Conservation (phyloP, 2,888 invertebrate species). For the Macrosiphum euphorbiae region DNA sequence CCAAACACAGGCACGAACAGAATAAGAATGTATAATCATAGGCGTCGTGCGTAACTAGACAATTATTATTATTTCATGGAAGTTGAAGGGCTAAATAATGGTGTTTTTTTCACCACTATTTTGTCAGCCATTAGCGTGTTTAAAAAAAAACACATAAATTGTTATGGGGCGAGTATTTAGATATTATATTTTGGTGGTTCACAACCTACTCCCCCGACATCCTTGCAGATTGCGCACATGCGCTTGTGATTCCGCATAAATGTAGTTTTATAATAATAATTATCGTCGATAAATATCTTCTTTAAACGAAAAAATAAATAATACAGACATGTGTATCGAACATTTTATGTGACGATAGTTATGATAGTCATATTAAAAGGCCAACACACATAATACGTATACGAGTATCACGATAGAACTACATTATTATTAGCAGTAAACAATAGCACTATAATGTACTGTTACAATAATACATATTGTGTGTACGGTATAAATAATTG, state of each 20-base stretch:
- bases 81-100: background rate
- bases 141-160: background rate
- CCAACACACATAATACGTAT: background rate
- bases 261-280: background rate
- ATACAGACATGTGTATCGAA: background rate
- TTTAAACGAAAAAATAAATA: background rate
- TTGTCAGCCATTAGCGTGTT: background rate
- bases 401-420: background rate
- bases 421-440: background rate
- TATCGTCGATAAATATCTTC: background rate
- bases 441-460: background rate
- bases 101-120: background rate
- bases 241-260: background rate
- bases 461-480: background rate
- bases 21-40: slow-evolving; percentile 1
- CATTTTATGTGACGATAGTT: background rate
- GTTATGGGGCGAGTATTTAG: background rate
- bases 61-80: background rate
- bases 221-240: background rate
- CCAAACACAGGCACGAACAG: background rate
- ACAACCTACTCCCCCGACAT: background rate
- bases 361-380: background rate
- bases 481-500: background rate
- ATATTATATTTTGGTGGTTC: background rate
- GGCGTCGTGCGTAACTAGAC: background rate